Base-by-base conservation (phyloP, 2,113 vertebrate species). In the Cygnus atratus region DNA sequence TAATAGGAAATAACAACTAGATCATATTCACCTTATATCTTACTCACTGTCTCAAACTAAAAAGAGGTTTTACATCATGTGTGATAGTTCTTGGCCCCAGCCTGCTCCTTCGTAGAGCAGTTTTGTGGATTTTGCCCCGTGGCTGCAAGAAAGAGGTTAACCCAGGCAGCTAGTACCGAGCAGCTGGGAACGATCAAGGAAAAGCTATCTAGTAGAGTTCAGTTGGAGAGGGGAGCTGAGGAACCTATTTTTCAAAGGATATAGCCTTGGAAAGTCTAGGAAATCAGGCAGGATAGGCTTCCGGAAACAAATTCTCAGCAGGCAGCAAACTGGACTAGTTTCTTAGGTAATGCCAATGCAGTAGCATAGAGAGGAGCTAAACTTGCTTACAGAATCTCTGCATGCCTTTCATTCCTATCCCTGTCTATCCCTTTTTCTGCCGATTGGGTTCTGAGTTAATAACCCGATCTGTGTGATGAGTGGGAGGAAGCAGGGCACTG, bases 221-320 rank as follows among this genome's bases (percentile, higher is more conserved):
- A 87, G 52, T 75, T 75, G 19, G 72, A 72, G 70, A 71, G 58
- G 18, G 48, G 54, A 83, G 44, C 39, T 20, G 29, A 92, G 44
- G 67, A 74, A 41, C 67, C n/a, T 74, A 43, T 44, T 92, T 82
- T 92, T 22, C 67, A 44, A 84, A 92, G 68, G 84, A 39, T 77
- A 16, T 25, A 77, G 68, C 88, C 88, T 88, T 84, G 62, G 82
- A 67, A 90, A 94, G 87, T 44, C 17, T 75, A 74, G 62, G 89
- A 96, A 91, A 94, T 94, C 21, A 87, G 92, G 70, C 85, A 95
- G 80, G 90, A 96, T 93, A 94, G 61, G 57, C 93, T 94, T 96
- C 85, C 65, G 90, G 88, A 73, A 93, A 84, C 61, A 88, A 88
- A 84, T 90, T 86, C 83, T 86, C 93, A 90, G 54, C 74, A 77